Evolutionary conservation across 2,113 vertebrate genomes (phyloP), one percentile per base, ranked within the genome.

Genomic region (Cygnus buccinator): DNA sequence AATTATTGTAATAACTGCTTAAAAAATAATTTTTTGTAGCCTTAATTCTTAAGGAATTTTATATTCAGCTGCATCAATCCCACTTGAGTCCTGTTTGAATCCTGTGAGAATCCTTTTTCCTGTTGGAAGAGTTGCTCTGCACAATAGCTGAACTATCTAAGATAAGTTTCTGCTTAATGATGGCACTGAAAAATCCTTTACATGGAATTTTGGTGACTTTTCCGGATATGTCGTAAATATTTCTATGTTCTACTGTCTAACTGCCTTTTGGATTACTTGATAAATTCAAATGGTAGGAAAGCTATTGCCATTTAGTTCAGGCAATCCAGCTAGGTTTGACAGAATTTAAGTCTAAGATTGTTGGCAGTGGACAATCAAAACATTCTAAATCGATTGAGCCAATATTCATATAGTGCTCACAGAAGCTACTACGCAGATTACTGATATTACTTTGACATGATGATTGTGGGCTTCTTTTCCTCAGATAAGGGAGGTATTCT

Each of bases 401-500:
- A 39, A 83, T 80, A 52, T 19, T 17, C 6, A 9, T 0, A 0
- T 52, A 28, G 37, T 29, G 22, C 21, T 84, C 22, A 7, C 3
- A 84, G 62, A 71, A 89, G 41, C 31, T 74, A 5, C 6, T 14
- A 4, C 31, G 46, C 23, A 74, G 65, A 74, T 31, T 16, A 28
- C 1, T 1, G 21, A 12, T 74, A 54, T 48, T 66, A 35, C 10
- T 76, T 54, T 87, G 59, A 87, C 11, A 1, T 93, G 50, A 66
- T 84, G 26, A n/a, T 96, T 96, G 50, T 95, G 55, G 29, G 43
- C 31, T 55, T 96, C 37, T 94, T 77, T 87, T 81, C 80, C 74
- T 92, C 97, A 99, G 99, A 86, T 99, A 89, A 98, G 98, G 77
- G 99, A 99, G 74, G 33, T 99, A 37, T 83, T 99, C 72, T 97